Base-by-base conservation (phyloP, 1,140 invertebrate species). In the Lordiphosa mommai region DNA sequence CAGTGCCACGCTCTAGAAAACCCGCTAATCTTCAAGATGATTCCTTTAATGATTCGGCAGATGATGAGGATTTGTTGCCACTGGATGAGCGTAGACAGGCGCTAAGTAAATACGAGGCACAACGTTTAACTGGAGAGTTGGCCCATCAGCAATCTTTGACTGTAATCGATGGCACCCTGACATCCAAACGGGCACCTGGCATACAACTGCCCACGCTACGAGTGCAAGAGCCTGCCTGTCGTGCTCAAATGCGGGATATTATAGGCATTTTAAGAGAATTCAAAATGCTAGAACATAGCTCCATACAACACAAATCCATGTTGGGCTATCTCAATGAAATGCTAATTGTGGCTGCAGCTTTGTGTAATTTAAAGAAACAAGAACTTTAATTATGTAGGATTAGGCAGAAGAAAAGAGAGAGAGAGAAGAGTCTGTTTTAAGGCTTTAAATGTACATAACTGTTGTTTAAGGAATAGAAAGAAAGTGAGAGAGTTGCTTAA, bases 281-380 rank as follows among this genome's bases (percentile, higher is more conserved):
- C 37, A 69, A 72, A 29, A 59, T 88, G 9, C 47, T 88, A 6
- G 72, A 72, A 17, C 76, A 85, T n/a, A 68, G 67, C 14, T 68
- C 76, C 4, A 60, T 88, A 33, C 46, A 76, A 30, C 68, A 88
- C 17, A 52, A 70, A 3, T 55, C 69, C 3, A 8, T 86, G 13
- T 68, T 86, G 34, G 67, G 79, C 3, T 87, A 88, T 49, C 44
- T 88, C 0, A 87, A 87, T 66, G 87, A 88, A 56, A 72, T 87
- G 57, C 43, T 88, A 9, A 46, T 84, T 29, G 70, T 88, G 4
- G 70, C 68, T 0, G 71, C 80, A 0, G 87, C 84, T 1, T 37
- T 88, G 3, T 80, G 63, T 12, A 88, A 88, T 61, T 51, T 88
- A 12, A 82, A 87, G 50, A 77, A 80, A 4, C 82, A 85, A 33